These are phyloP conservation scores for Mobula hypostoma DNA, from an alignment of 2,113 vertebrate species.

Conservation along the genomic window DNA sequence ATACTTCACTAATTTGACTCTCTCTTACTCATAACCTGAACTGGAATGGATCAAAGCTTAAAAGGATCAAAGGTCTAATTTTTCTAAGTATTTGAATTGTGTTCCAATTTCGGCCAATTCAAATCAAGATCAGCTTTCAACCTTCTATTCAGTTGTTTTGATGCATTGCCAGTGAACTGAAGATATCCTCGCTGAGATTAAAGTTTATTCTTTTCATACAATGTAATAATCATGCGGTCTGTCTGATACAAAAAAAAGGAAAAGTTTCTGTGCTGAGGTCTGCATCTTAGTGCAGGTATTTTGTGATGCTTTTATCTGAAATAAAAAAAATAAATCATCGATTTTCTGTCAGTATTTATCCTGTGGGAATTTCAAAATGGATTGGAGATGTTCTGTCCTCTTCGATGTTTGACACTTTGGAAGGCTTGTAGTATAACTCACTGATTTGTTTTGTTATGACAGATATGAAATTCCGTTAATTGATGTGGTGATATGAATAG, in stretches of 20 bases:
- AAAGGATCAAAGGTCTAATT: background rate
- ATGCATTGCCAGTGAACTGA: slow-evolving; percentile 1
- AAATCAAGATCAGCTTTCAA: background rate
- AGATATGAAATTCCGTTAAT: slow-evolving; percentile 34
- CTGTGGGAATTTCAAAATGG: slow-evolving; percentile 33
- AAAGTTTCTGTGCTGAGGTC: slow-evolving; percentile 31
- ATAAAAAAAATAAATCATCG: slow-evolving; percentile 28
- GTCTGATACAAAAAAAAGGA: slow-evolving; percentile 8
- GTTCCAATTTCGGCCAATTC: background rate
- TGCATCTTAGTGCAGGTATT: slow-evolving; percentile 23
- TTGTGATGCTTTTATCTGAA: slow-evolving; percentile 17
- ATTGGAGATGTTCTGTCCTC: slow-evolving; percentile 26
- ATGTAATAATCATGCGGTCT: slow-evolving; percentile 30
- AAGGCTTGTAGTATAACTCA: slow-evolving; percentile 33
- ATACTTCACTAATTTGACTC: background rate
- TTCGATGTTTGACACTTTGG: slow-evolving; percentile 33
- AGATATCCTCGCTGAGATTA: background rate
- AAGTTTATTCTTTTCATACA: slow-evolving; percentile 32
- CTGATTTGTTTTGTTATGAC: slow-evolving; percentile 38
- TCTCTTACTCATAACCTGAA: background rate
- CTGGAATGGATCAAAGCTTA: background rate
- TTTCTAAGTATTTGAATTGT: background rate
- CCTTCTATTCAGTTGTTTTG: background rate
- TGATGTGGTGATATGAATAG: slow-evolving; percentile 36
- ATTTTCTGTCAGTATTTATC: slow-evolving; percentile 35